phyloP scores from a whole-genome alignment of 2,797 vertebrate species.

The Graptemys geographica region DNA sequence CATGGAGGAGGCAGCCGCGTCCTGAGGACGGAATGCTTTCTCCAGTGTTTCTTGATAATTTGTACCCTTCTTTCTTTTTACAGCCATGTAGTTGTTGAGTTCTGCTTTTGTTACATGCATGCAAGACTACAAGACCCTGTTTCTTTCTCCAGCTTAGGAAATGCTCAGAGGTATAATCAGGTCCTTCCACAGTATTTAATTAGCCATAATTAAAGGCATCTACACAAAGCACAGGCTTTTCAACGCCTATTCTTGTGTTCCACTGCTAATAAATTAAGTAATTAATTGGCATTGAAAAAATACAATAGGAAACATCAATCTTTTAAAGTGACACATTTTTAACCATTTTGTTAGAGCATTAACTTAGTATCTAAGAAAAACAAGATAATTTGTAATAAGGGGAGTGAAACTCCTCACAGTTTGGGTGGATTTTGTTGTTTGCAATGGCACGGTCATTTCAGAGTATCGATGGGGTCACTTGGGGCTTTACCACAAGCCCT shows the following conservation, averaged over 20 bases:
- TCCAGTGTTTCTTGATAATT: not conserved
- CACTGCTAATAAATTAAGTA: constrained; percentile 83
- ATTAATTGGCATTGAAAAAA: constrained; percentile 82
- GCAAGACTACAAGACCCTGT: constrained; percentile 43
- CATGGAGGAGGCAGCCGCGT: not conserved
- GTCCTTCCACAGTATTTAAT: constrained; percentile 83
- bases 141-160: constrained; percentile 75
- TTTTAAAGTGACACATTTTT: constrained; percentile 74
- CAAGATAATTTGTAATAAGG: not conserved
- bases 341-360: constrained; percentile 68
- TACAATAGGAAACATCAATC: constrained; percentile 77
- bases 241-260: constrained; percentile 81
- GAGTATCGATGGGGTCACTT: not conserved
- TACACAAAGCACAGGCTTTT: constrained; percentile 81
- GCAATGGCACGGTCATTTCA: not conserved
- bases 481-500: not conserved
- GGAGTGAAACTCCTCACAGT: not conserved
- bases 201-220: constrained; percentile 84
- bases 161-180: constrained; percentile 84
- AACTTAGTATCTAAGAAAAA: not conserved
- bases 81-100: constrained; percentile 26
- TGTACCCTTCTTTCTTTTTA: constrained; percentile 12
- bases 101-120: constrained; percentile 65
- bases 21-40: not conserved
- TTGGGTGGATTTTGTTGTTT: not conserved